phyloP scores from a whole-genome alignment of 2,113 vertebrate genomes.

The Sinocyclocheilus rhinocerous region DNA sequence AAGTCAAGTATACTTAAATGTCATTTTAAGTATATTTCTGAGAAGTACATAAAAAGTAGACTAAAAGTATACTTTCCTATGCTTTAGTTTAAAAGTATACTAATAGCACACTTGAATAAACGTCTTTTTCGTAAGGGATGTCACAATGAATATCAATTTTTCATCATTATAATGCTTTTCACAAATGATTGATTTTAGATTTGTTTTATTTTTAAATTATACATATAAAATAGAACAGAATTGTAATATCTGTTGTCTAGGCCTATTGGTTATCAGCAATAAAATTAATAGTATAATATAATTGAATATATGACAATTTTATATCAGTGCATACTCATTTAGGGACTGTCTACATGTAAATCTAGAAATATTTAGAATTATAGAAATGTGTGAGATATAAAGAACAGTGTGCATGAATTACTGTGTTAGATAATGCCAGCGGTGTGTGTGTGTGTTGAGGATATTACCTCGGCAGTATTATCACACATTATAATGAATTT shows the following conservation, averaged over 20 bases:
- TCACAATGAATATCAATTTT: background rate
- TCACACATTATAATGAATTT: slow-evolving; percentile 4
- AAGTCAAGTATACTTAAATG: too few species aligned
- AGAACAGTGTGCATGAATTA: background rate
- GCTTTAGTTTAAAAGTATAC: too few species aligned
- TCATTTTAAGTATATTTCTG: too few species aligned
- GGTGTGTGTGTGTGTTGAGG: background rate
- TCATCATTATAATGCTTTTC: background rate
- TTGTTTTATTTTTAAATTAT: background rate
- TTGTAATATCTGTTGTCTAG: background rate
- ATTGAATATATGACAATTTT: background rate
- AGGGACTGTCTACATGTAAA: background rate
- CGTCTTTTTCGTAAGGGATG: too few species aligned
- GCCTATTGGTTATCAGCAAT: background rate
- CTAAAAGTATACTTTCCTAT: too few species aligned
- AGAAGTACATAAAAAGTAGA: too few species aligned
- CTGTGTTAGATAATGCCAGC: too few species aligned
- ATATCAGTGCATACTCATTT: background rate
- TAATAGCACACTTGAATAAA: too few species aligned
- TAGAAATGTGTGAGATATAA: background rate
- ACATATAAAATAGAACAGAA: background rate
- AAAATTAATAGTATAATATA: background rate
- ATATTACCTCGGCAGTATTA: background rate
- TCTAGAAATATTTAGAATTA: background rate
- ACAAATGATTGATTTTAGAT: background rate